These are phyloP conservation scores for Apocheima hispidaria DNA, from an alignment of 2,888 invertebrate species.

Conservation along the genomic window DNA sequence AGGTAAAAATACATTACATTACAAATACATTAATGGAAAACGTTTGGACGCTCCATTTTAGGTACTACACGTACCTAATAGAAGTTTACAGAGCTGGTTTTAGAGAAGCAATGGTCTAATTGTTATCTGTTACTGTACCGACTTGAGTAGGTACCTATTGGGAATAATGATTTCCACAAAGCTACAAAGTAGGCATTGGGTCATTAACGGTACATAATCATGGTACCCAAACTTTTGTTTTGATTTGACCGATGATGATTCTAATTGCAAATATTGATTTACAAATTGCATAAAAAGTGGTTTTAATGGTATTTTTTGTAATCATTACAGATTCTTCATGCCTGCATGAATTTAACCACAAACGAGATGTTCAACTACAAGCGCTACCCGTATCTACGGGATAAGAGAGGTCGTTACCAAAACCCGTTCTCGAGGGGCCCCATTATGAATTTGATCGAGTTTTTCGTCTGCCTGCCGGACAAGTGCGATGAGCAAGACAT, in stretches of 20 bases:
- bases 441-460: slow-evolving; percentile 94
- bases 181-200: not conserved
- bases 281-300: too few species aligned
- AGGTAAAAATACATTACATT: too few species aligned
- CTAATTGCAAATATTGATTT: too few species aligned
- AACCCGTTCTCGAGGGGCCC: slow-evolving; percentile 97
- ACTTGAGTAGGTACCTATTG: not conserved
- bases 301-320: not conserved
- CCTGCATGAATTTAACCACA: slow-evolving; percentile 96
- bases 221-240: not conserved
- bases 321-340: slow-evolving; percentile 92
- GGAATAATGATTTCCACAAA: not conserved
- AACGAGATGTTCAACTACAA: slow-evolving; percentile 98
- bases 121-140: not conserved
- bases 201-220: slow-evolving; percentile 9
- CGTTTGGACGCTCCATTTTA: too few species aligned
- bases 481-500: slow-evolving; percentile 91
- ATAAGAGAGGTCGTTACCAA: slow-evolving; percentile 94
- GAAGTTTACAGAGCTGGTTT: not conserved
- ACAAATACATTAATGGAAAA: too few species aligned
- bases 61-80: not conserved
- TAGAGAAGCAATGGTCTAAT: not conserved
- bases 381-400: slow-evolving; percentile 95
- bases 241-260: not conserved
- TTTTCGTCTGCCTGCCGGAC: slow-evolving; percentile 94